Percentiles rank a stretch among this genome's conserved stretches.
Conservation (phyloP, 2,113 vertebrate genomes). For the Pitta sordida region DNA sequence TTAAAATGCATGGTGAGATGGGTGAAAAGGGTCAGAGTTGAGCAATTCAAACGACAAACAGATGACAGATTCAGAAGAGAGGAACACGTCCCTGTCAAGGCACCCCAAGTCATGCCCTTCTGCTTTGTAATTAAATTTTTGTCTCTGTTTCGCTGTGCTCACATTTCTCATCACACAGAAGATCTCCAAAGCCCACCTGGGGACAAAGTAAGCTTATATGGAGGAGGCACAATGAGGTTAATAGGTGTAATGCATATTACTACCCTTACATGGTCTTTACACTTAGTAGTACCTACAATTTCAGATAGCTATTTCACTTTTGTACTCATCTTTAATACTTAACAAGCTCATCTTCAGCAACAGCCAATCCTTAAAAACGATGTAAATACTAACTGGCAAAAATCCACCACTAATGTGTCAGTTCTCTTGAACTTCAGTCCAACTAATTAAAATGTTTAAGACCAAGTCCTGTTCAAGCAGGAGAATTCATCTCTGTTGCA, state of each 20-base stretch:
- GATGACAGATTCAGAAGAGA: background rate
- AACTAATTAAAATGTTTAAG: slow-evolving; percentile 33
- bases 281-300: background rate
- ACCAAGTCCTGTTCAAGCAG: background rate
- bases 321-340: background rate
- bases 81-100: background rate
- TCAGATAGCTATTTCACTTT: background rate
- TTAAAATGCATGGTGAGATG: background rate
- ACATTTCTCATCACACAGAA: background rate
- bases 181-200: background rate
- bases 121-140: background rate
- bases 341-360: background rate
- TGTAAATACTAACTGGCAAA: background rate
- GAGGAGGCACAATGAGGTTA: background rate
- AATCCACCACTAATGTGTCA: background rate
- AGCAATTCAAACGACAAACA: background rate
- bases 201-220: background rate
- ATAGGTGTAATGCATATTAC: background rate
- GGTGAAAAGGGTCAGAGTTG: background rate
- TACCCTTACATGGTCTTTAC: background rate
- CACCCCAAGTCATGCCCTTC: background rate
- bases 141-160: background rate
- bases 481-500: background rate
- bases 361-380: background rate
- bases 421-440: background rate